Evolutionary conservation across 2,888 invertebrate genomes (phyloP), one percentile per base, ranked within the genome.

Genomic region (Caenorhabditis panamensis): DNA sequence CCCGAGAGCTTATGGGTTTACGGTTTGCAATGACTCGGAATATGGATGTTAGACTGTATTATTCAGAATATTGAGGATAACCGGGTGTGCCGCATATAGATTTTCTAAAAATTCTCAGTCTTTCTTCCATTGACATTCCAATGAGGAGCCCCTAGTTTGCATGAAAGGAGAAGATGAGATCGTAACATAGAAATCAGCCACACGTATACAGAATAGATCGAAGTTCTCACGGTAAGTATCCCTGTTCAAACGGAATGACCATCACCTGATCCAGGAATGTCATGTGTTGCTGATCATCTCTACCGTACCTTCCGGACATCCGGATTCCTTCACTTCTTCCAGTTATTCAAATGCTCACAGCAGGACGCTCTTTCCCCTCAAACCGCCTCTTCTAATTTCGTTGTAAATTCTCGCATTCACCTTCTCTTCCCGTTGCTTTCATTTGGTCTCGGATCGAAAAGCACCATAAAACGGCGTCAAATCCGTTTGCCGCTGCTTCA

Each of bases 281-380:
- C n/a, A n/a, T n/a, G n/a, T 41, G 41, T 18, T 47, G 47, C 47
- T 47, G 47, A 47, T 47, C 47, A 18, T 5, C 18, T 18, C 18
- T 18, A 47, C 47, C 2, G 47, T 47, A 47, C n/a, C 37, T 47
- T 49, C 53, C 20, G 62, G 71, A 59, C 59, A 61, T 75, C 75
- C 75, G 75, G 64, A 66, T 66, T 75, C 61, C 37, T 56, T 44
- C 37, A 13, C 16, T 37, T 63, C 36, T 37, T 71, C 58, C 20
- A 58, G 44, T 54, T 75, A 66, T 75, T 61, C 66, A 61, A 75
- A 66, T 73, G 66, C 66, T 75, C 75, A 31, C 75, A 75, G 75
- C 47, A 20, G 59, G 75, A 66, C 1, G 16, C 51, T 11, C 6
- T 37, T 31, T 11, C 8, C n/a, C 18, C 26, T 49, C 13, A 36